Evolutionary conservation across 2,113 vertebrate species (phyloP), one percentile per base, ranked within the genome.

Genomic region (Rhagologus leucostigma): DNA sequence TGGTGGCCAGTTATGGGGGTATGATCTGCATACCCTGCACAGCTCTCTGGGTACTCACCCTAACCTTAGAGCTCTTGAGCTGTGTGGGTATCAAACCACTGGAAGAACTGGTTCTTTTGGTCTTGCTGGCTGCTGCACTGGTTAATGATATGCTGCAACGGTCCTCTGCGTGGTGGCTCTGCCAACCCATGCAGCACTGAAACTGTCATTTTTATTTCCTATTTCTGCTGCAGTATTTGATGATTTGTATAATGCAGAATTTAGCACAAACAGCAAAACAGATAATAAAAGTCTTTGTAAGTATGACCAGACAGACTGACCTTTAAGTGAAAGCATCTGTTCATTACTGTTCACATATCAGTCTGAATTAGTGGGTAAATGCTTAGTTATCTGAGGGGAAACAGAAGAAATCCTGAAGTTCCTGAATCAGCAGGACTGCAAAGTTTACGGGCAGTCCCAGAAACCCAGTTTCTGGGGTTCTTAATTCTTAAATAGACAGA

Each of bases 161-260:
- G n/a, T n/a, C n/a, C n/a, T n/a, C n/a, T n/a, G 26, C 0, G 0
- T 2, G 3, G 22, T 37, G 56, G 37, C 30, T 89, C 52, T 85
- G 65, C 35, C 65, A 75, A 32, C 10, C 2, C 13, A 1, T n/a
- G 37, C 24, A 60, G 24, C 17, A 23, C 19, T 10, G 26, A 85
- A 30, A 16, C 15, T 46, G 11, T 30, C 8, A 33, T 89, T 71
- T 91, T 41, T 32, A 9, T 74, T 41, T 33, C 29, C 22, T 55
- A 1, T 91, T 89, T 71, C 74, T 84, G 27, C 60, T 75, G 60
- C 53, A 42, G 39, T 42, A 29, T 37, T 14, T 78, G 24, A 15
- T 27, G 35, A 42, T 50, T 63, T 41, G 24, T 47, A 15, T 3
- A 11, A 23, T 15, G 41, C 5, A 37, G 17, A 14, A 89, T 19